These are phyloP conservation scores for Platalea minor DNA, from an alignment of 2,797 vertebrate genomes.

Conservation along the genomic window DNA sequence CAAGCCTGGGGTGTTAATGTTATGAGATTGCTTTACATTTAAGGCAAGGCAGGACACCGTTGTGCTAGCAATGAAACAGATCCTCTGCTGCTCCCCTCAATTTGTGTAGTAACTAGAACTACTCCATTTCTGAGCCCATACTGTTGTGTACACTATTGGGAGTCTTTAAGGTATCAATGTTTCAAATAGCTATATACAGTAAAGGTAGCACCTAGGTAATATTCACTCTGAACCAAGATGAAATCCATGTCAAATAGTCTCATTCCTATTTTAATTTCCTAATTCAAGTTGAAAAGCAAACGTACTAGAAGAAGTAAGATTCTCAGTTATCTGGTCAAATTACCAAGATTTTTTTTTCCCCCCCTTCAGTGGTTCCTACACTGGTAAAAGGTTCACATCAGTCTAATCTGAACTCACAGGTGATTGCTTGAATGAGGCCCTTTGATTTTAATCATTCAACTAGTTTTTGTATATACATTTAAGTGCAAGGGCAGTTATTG, in stretches of 20 bases:
- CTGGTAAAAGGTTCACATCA: background rate
- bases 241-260: background rate
- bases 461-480: accelerated
- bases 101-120: background rate
- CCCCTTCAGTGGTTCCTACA: background rate
- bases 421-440: background rate
- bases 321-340: background rate
- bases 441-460: background rate
- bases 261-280: background rate
- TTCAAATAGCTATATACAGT: background rate
- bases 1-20: background rate
- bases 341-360: background rate
- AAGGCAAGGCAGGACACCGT: background rate
- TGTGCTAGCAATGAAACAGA: background rate
- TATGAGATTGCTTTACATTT: background rate
- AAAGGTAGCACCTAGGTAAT: background rate
- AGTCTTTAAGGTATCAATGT: background rate
- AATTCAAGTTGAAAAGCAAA: background rate
- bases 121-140: background rate
- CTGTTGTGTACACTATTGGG: background rate
- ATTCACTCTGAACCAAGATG: background rate
- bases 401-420: background rate
- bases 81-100: background rate
- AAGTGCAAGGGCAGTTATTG: background rate
- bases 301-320: background rate